Conservation (phyloP, 2,797 vertebrate genomes). For the Pseudomugil gertrudae region DNA sequence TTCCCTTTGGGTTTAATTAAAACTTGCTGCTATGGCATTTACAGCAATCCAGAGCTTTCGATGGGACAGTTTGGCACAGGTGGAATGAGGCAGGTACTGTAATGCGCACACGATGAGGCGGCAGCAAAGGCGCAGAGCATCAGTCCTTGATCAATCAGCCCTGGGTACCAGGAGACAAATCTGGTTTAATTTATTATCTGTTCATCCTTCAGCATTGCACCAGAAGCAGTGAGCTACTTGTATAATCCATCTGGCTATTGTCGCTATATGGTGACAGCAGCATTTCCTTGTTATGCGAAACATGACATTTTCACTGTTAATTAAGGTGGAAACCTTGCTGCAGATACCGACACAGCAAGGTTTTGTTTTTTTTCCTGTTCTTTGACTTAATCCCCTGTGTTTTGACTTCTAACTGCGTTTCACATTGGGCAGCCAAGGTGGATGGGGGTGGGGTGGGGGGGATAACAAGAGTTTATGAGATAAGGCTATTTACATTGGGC, state of each 20-base stretch:
- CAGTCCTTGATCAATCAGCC: constrained; percentile 45
- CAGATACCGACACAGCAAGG: constrained; percentile 24
- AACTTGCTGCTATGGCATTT: constrained; percentile 74
- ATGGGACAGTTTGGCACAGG: constrained; percentile 54
- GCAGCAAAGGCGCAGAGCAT: constrained; percentile 2
- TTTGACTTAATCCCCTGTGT: constrained; percentile 52
- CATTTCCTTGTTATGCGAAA: constrained; percentile 16
- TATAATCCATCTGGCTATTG: constrained; percentile 27
- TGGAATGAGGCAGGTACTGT: constrained; percentile 63
- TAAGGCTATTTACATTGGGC: constrained; percentile 81
- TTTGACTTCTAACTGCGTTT: constrained; percentile 63
- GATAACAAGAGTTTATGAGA: constrained; percentile 79
- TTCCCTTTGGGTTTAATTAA: constrained; percentile 84
- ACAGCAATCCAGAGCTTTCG: constrained; percentile 56
- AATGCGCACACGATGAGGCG: constrained; percentile 40
- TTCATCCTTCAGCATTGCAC: constrained; percentile 24
- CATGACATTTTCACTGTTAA: constrained; percentile 49
- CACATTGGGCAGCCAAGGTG: constrained; percentile 59
- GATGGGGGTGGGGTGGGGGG: constrained; percentile 38
- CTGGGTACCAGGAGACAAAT: constrained; percentile 35
- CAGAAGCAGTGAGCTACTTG: constrained; percentile 17
- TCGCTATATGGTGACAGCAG: constrained; percentile 16
- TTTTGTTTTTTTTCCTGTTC: constrained; percentile 34
- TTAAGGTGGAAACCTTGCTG: constrained; percentile 34
- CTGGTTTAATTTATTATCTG: constrained; percentile 36